Percentiles rank a stretch among this genome's conserved stretches.
phyloP scores from a whole-genome alignment of 2,113 vertebrate genomes.

The Myrmecophaga tridactyla region DNA sequence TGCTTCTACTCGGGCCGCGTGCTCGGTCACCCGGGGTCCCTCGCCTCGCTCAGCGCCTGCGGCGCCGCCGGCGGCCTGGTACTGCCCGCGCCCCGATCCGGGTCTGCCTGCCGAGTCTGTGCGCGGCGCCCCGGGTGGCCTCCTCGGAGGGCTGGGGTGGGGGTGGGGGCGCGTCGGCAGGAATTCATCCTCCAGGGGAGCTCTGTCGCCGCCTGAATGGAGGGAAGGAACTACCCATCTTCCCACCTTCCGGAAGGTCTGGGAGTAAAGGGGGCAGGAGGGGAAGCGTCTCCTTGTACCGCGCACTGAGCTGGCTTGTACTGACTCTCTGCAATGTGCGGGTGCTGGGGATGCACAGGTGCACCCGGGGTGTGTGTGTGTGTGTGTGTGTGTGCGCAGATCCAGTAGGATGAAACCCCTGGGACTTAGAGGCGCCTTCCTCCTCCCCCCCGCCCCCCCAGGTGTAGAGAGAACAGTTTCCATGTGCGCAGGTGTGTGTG shows the following conservation, averaged over 20 bases:
- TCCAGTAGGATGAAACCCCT: background rate
- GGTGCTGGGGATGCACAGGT: background rate
- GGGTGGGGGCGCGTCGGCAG: background rate
- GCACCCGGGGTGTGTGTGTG: background rate
- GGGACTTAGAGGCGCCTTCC: background rate
- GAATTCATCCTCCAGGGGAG: background rate
- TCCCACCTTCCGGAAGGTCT: background rate
- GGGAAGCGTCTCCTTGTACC: background rate
- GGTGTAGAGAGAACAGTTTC: background rate
- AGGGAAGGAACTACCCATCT: background rate
- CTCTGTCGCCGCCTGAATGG: background rate
- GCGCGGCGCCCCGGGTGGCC: background rate
- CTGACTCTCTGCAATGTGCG: background rate
- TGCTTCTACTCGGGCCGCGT: constrained; percentile 94
- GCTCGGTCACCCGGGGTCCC: constrained; percentile 88
- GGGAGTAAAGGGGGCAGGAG: background rate
- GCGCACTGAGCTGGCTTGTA: no score
- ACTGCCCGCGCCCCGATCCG: constrained; percentile 73
- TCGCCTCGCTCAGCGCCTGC: constrained; percentile 91
- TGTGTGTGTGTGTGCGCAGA: background rate
- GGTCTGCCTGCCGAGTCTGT: constrained; percentile 34
- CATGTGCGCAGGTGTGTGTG: background rate
- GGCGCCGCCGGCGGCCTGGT: constrained; percentile 93
- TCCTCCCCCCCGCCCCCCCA: background rate
- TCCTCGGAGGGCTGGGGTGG: background rate